phyloP scores from a whole-genome alignment of 2,888 invertebrate species.

The Odontocerum albicorne region DNA sequence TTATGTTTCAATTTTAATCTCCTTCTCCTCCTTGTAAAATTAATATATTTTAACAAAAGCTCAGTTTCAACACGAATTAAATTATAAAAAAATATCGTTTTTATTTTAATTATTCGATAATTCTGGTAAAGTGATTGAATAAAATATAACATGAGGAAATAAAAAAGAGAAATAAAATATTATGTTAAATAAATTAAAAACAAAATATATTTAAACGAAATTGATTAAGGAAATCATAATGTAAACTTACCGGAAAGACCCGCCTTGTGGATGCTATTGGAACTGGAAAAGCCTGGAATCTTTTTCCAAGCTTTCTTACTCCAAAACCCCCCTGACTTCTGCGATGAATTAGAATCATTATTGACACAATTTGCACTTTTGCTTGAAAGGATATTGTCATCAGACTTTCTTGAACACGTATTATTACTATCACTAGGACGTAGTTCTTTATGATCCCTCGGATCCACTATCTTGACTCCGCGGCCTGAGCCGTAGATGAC shows the following conservation, averaged over 20 bases:
- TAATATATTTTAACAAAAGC: too few species aligned
- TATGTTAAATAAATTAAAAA: slow-evolving; percentile 5
- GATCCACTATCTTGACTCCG: slow-evolving; percentile 51
- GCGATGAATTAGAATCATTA: slow-evolving; percentile 55
- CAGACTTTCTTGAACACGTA: slow-evolving; percentile 43
- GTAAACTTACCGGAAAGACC: slow-evolving; percentile 63
- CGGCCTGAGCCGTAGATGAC: slow-evolving; percentile 56
- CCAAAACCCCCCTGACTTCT: slow-evolving; percentile 63
- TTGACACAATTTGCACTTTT: slow-evolving; percentile 49
- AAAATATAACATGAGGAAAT: neutral
- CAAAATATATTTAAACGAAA: slow-evolving; percentile 15
- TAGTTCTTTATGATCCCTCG: slow-evolving; percentile 39
- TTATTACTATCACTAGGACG: slow-evolving; percentile 45
- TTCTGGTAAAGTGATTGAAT: too few species aligned
- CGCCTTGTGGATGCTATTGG: slow-evolving; percentile 69
- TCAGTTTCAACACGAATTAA: too few species aligned
- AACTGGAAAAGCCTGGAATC: slow-evolving; percentile 72
- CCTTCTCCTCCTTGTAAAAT: too few species aligned
- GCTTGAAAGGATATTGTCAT: slow-evolving; percentile 30
- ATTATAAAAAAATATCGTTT: too few species aligned
- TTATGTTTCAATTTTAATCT: too few species aligned
- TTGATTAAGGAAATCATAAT: slow-evolving; percentile 17
- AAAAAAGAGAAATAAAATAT: neutral
- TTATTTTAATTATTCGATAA: too few species aligned
- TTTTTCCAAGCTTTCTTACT: slow-evolving; percentile 79